phyloP scores from a whole-genome alignment of 2,888 invertebrate genomes.

The Cryptocheilus praepositus region DNA sequence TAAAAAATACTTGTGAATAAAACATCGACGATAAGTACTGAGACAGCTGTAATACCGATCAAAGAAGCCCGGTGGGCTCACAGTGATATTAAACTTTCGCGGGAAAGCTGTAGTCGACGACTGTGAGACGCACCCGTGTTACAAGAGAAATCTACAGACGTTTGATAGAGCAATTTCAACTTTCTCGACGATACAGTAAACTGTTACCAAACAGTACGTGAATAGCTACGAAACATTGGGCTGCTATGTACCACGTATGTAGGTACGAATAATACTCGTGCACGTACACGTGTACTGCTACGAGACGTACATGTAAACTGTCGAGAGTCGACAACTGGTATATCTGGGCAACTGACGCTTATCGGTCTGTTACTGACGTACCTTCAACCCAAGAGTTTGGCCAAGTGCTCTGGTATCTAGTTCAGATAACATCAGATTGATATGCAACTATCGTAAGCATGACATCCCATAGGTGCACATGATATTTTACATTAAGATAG shows the following conservation, averaged over 20 bases:
- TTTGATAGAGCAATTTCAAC: slow-evolving; percentile 57
- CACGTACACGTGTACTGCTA: neutral
- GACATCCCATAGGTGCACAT: too few species aligned
- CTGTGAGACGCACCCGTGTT: slow-evolving; percentile 45
- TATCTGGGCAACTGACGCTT: neutral
- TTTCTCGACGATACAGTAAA: slow-evolving; percentile 47
- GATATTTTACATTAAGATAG: too few species aligned
- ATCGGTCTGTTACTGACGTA: too few species aligned
- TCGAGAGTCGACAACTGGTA: too few species aligned
- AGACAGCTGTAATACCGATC: too few species aligned
- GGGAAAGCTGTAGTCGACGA: slow-evolving; percentile 41
- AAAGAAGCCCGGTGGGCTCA: slow-evolving; percentile 14
- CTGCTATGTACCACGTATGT: neutral
- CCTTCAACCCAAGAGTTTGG: too few species aligned
- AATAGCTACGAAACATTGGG: slow-evolving; percentile 9
- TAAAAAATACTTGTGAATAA: too few species aligned
- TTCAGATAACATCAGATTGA: too few species aligned
- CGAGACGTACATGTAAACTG: neutral
- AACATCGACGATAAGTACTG: too few species aligned
- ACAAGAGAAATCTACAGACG: slow-evolving; percentile 48
- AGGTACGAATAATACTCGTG: neutral
- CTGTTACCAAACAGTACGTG: slow-evolving; percentile 30
- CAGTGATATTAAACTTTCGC: slow-evolving; percentile 50
- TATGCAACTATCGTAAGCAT: too few species aligned
- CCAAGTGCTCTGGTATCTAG: too few species aligned